Conservation (phyloP, 2,888 invertebrate species). For the Leptopterna dolabrata region DNA sequence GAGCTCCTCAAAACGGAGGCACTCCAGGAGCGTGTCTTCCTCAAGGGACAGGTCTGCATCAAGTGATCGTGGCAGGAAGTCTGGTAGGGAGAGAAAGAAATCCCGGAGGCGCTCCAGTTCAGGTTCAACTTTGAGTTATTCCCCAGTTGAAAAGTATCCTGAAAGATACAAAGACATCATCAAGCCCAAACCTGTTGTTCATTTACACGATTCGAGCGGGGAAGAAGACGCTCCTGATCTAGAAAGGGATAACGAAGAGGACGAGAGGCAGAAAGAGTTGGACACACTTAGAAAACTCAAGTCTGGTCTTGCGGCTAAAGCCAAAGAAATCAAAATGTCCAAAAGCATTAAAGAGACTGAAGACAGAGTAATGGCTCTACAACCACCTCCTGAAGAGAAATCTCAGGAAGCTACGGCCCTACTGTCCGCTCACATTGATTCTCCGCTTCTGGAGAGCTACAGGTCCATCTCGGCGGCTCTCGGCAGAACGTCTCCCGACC, state of each 20-base stretch:
- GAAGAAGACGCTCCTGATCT: slow-evolving; percentile 70
- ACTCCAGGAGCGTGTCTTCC: slow-evolving; percentile 51
- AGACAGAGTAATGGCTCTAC: background rate
- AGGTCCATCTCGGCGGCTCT: background rate
- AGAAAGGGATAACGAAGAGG: slow-evolving; percentile 73
- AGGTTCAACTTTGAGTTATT: slow-evolving; percentile 73
- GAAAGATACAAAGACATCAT: slow-evolving; percentile 77
- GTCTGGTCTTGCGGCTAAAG: slow-evolving; percentile 76
- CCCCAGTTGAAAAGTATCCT: slow-evolving; percentile 76
- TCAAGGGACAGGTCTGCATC: slow-evolving; percentile 41
- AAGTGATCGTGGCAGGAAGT: slow-evolving; percentile 42
- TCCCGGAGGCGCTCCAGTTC: slow-evolving; percentile 56
- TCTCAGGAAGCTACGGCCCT: background rate
- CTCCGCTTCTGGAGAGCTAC: background rate
- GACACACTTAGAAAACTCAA: slow-evolving; percentile 69
- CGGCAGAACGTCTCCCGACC: background rate
- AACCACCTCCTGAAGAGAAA: slow-evolving; percentile 8
- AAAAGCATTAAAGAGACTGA: slow-evolving; percentile 27
- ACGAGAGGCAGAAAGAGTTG: slow-evolving; percentile 71
- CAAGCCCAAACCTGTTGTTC: slow-evolving; percentile 71
- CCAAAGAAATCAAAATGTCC: slow-evolving; percentile 70
- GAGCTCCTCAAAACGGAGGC: slow-evolving; percentile 8
- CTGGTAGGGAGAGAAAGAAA: slow-evolving; percentile 54
- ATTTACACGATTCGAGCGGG: slow-evolving; percentile 72
- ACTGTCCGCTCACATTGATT: background rate